phyloP scores from a whole-genome alignment of 2,888 invertebrate species.

The Cenopis cana region DNA sequence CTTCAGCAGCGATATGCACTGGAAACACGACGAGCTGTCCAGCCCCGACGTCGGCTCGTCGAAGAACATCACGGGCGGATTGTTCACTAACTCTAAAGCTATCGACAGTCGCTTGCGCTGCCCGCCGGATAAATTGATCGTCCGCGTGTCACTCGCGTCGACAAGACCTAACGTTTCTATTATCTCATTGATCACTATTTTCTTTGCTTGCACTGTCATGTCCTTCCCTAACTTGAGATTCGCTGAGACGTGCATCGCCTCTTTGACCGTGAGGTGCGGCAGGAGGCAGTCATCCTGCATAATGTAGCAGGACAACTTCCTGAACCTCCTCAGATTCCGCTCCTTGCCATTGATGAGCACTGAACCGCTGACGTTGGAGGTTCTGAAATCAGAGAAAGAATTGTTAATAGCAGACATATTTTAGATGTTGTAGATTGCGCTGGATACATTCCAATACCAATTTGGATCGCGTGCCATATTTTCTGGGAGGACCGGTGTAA shows the following conservation, averaged over 20 bases:
- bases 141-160: constrained; percentile 92
- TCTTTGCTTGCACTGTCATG: constrained; percentile 89
- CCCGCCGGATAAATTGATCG: constrained; percentile 94
- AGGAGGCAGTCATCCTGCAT: constrained; percentile 97
- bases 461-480: constrained; percentile 27
- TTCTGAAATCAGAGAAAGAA: constrained; percentile 82
- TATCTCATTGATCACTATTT: constrained; percentile 93
- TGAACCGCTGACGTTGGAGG: constrained; percentile 93
- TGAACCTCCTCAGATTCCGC: constrained; percentile 93
- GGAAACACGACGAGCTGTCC: constrained; percentile 97
- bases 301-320: constrained; percentile 97
- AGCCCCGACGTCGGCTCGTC: constrained; percentile 97
- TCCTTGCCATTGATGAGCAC: constrained; percentile 95
- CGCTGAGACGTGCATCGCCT: constrained; percentile 97
- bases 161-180: constrained; percentile 92
- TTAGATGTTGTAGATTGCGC: constrained; percentile 15
- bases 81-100: constrained; percentile 96
- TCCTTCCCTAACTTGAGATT: constrained; percentile 95
- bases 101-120: constrained; percentile 96
- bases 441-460: constrained; percentile 38
- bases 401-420: constrained; percentile 17
- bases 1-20: constrained; percentile 95
- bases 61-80: constrained; percentile 99
- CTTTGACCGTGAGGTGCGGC: constrained; percentile 95
- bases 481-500: constrained; percentile 11